A percentile compares a stretch with the other conserved stretches of the same genome.
These are phyloP conservation scores for Engystomops pustulosus DNA, from an alignment of 2,113 vertebrate species.

Conservation along the genomic window DNA sequence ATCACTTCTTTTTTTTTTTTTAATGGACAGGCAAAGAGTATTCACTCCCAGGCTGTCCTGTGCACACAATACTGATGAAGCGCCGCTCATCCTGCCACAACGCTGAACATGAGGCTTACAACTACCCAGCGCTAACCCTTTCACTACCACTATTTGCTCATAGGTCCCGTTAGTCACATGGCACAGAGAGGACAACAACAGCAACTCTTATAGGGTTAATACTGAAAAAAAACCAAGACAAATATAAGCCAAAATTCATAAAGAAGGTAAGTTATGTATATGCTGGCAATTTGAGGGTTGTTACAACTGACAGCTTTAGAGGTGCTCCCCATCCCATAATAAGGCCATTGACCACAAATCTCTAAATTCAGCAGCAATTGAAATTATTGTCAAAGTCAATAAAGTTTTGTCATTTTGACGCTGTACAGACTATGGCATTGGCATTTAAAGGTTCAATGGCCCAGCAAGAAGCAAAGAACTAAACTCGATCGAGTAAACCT, in stretches of 20 bases:
- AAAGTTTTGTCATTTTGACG: background rate
- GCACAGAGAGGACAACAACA: background rate
- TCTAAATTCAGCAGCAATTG: background rate
- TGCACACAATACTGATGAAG: background rate
- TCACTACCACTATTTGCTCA: background rate
- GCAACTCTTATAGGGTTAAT: background rate
- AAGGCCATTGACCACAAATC: no score
- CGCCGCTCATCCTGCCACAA: background rate
- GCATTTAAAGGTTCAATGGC: no score
- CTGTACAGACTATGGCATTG: background rate
- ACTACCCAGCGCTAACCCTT: background rate
- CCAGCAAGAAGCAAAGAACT: no score
- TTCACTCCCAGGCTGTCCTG: background rate
- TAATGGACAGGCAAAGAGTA: no score
- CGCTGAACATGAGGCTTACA: background rate
- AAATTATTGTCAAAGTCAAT: background rate
- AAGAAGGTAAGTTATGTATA: no score
- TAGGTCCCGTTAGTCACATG: background rate
- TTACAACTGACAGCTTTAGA: background rate
- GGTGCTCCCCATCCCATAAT: no score
- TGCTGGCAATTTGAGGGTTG: no score
- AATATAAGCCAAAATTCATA: no score
- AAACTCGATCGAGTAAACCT: no score
- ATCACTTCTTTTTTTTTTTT: slow-evolving; percentile 16
- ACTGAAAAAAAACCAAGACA: background rate